Base-by-base conservation (phyloP, 2,113 vertebrate genomes). In the Entelurus aequoreus region DNA sequence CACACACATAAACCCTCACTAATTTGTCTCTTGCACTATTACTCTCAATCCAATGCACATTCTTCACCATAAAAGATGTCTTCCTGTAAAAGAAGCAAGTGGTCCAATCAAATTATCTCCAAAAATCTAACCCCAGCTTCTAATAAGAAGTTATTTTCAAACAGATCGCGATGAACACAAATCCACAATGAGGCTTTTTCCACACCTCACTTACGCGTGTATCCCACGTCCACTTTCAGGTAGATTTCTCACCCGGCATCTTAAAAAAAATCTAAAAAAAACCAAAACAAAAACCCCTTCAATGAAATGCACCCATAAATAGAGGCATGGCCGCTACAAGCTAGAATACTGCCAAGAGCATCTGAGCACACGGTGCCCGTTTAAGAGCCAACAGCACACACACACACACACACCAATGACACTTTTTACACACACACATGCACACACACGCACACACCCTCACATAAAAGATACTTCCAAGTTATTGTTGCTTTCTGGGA, bases 401-500 rank as follows among this genome's bases (percentile, higher is more conserved):
- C 60, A 14, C 35, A 35, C 51, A 53, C 44, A 12, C 35, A 48
- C 40, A 60, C 15, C 16, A 55, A 38, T 44, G 56, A 60, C 58
- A 60, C 12, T 60, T 60, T 47, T 60, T 28, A 42, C 47, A 48
- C 56, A 67, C n/a, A 4, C 62, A 47, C 59, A 54, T 42, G 7
- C 21, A 54, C 44, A 38, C 42, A 19, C 16, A 8, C 40, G 13
- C 37, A 14, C 3, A 48, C 8, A 40, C 37, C 59, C 51, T 7
- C 15, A n/a, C 36, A 21, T 3, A 60, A 51, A 21, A 46, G 36
- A 58, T 54, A 51, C 53, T 55, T 56, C 60, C 60, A 61, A 50
- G 60, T 61, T 61, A 60, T 47, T 46, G 58, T 48, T 60, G 44
- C 58, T 61, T 21, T 61, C 60, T 38, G 48, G 28, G 35, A 2